Evolutionary conservation across 2,888 invertebrate genomes (phyloP).

Genomic region (Polydrusus cervinus): DNA sequence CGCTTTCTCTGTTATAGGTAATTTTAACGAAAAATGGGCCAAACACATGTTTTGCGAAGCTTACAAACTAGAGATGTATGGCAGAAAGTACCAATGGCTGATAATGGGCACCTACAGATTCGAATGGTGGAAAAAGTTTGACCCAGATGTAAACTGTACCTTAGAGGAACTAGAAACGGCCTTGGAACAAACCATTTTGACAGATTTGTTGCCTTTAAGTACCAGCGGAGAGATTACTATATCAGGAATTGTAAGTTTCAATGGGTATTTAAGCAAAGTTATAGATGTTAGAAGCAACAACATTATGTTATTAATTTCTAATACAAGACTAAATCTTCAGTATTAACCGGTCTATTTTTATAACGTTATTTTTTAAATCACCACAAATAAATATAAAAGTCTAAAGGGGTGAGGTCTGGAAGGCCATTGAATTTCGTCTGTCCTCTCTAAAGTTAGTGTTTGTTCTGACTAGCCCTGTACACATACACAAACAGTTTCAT

Average conservation of each 20-base stretch:
- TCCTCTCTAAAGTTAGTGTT: no score
- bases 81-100: conserved; percentile 95
- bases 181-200: conserved; percentile 90
- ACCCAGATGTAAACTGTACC: conserved; percentile 79
- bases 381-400: no score
- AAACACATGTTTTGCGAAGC: conserved; percentile 91
- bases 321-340: no score
- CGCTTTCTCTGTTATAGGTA: conserved; percentile 76
- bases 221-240: conserved; percentile 91
- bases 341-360: no score
- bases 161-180: conserved; percentile 84
- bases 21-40: conserved; percentile 97
- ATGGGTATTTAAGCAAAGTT: neutral
- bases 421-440: no score
- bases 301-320: no score
- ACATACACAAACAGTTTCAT: no score
- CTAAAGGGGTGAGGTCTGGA: no score
- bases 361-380: no score
- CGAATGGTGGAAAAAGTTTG: conserved; percentile 81
- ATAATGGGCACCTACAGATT: conserved; percentile 91
- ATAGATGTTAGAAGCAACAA: no score
- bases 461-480: no score
- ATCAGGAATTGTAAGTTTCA: conserved; percentile 87
- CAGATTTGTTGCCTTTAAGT: conserved; percentile 89
- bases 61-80: conserved; percentile 89